These are phyloP conservation scores for Asarcornis scutulata DNA, from an alignment of 2,113 vertebrate species.

Conservation along the genomic window DNA sequence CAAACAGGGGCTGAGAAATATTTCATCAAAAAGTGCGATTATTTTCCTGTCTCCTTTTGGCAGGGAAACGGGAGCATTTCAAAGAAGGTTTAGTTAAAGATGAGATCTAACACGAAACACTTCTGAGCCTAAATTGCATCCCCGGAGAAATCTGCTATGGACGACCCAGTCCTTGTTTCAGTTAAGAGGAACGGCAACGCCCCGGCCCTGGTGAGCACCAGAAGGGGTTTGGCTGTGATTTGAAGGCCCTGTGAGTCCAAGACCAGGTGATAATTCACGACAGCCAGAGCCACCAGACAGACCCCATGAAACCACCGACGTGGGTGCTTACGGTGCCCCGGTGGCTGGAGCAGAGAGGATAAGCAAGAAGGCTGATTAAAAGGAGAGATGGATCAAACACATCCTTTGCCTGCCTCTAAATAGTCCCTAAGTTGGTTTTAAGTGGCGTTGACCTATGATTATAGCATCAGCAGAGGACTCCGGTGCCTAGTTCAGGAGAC, in stretches of 20 bases:
- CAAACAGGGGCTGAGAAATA: not conserved
- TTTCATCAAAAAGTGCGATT: not conserved
- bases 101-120: not conserved
- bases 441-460: slow-evolving; percentile 56
- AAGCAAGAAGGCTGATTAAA: slow-evolving; percentile 13
- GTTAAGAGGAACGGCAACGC: not conserved
- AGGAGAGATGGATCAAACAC: slow-evolving; percentile 16
- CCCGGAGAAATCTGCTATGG: not conserved
- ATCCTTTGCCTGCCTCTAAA: slow-evolving; percentile 16
- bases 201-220: fast-evolving
- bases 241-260: fast-evolving
- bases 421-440: slow-evolving; percentile 42
- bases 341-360: not conserved
- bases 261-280: not conserved
- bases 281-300: not conserved
- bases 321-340: not conserved
- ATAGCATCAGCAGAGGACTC: slow-evolving; percentile 14
- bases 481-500: slow-evolving; percentile 34
- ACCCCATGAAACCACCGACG: fast-evolving
- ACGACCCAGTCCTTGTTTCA: not conserved
- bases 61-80: not conserved
- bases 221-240: not conserved
- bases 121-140: slow-evolving; percentile 40
- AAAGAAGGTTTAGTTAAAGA: slow-evolving; percentile 7
- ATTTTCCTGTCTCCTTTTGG: slow-evolving; percentile 29